phyloP scores from a whole-genome alignment of 2,888 invertebrate genomes.

The Leptopterna dolabrata region DNA sequence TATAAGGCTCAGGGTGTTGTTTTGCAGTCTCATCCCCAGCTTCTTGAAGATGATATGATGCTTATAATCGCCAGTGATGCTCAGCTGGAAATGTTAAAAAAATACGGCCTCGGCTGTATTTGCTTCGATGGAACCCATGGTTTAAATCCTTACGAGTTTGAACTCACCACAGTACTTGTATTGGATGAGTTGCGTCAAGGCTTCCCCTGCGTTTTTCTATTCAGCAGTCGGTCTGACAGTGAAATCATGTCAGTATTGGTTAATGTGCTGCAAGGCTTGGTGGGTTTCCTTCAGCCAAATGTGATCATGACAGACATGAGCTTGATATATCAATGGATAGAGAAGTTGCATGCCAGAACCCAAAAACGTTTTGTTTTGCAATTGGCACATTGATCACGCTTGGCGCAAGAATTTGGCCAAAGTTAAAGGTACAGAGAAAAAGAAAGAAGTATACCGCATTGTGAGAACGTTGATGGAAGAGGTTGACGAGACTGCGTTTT shows the following conservation, averaged over 20 bases:
- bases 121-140: slow-evolving; percentile 63
- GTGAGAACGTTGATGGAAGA: neutral
- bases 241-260: neutral
- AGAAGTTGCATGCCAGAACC: slow-evolving; percentile 59
- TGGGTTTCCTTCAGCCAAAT: slow-evolving; percentile 36
- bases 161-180: slow-evolving; percentile 60
- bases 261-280: neutral
- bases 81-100: slow-evolving; percentile 60
- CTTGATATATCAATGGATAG: slow-evolving; percentile 61
- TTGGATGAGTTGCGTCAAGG: slow-evolving; percentile 61
- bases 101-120: slow-evolving; percentile 60
- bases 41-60: slow-evolving; percentile 61
- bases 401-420: slow-evolving; percentile 61
- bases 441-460: slow-evolving; percentile 18
- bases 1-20: slow-evolving; percentile 61
- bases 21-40: slow-evolving; percentile 52
- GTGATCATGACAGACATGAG: slow-evolving; percentile 63
- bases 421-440: slow-evolving; percentile 49
- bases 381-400: slow-evolving; percentile 63
- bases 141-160: slow-evolving; percentile 59
- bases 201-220: slow-evolving; percentile 61
- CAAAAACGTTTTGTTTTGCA: slow-evolving; percentile 62
- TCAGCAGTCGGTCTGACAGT: slow-evolving; percentile 54
- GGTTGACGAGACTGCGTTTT: too few relatives aligned
- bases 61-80: slow-evolving; percentile 62